Evolutionary conservation across 2,888 invertebrate species (phyloP).

Genomic region (Onchidella celtica): DNA sequence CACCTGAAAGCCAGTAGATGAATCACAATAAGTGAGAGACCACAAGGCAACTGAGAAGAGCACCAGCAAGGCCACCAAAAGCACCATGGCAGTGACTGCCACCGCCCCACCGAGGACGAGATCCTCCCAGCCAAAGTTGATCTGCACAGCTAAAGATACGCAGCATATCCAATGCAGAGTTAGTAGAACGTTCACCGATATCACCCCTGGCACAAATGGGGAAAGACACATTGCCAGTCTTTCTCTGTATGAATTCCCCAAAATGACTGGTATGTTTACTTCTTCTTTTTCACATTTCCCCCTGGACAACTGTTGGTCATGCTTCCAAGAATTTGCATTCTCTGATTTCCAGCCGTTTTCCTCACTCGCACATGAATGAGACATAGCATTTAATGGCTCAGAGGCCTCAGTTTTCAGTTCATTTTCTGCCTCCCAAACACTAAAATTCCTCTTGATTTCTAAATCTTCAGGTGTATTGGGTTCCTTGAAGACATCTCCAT

Average conservation of each 20-base stretch:
- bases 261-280: too few species aligned
- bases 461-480: neutral
- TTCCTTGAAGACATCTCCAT: neutral
- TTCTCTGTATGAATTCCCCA: neutral
- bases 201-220: constrained; percentile 27
- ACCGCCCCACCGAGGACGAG: neutral
- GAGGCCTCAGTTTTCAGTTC: neutral
- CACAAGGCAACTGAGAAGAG: constrained; percentile 52
- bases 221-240: neutral
- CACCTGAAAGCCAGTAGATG: constrained; percentile 37
- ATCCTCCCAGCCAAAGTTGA: constrained; percentile 46
- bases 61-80: constrained; percentile 44
- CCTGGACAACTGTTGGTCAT: neutral
- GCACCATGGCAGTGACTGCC: constrained; percentile 2
- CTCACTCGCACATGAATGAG: neutral
- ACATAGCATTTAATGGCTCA: neutral
- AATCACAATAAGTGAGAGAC: constrained; percentile 13
- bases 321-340: too few species aligned
- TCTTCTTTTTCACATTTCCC: neutral
- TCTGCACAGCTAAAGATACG: constrained; percentile 40
- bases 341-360: neutral
- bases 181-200: constrained; percentile 34
- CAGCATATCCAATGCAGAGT: constrained; percentile 45
- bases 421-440: too few species aligned
- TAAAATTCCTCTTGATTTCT: too few species aligned